phyloP scores from a whole-genome alignment of 2,113 vertebrate genomes.

The Hydropotes inermis region DNA sequence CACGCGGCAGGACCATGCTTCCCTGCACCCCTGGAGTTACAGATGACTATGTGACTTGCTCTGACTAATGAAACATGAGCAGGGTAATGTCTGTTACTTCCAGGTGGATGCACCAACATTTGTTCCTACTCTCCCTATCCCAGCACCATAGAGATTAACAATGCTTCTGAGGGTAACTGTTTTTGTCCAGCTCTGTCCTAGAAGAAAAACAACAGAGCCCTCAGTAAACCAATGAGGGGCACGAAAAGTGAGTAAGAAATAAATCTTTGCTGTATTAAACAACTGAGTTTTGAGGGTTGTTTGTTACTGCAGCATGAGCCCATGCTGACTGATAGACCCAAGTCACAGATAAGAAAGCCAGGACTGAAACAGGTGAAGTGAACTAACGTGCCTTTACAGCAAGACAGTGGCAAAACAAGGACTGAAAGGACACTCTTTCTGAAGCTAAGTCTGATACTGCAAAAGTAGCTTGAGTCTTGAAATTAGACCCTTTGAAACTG shows the following conservation, averaged over 20 bases:
- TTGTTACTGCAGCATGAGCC: not conserved
- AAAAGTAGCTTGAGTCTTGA: not conserved
- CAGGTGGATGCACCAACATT: not conserved
- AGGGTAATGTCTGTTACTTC: not conserved
- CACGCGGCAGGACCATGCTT: not conserved
- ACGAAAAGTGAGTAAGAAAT: not conserved
- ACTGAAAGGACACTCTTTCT: not conserved
- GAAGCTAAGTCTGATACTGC: not conserved
- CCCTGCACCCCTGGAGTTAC: not conserved
- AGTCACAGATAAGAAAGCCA: not conserved
- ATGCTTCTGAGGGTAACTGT: not conserved
- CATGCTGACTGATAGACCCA: not conserved
- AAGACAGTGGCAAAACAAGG: not conserved
- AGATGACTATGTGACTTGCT: not conserved
- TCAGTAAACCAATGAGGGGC: not conserved
- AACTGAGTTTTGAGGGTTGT: not conserved
- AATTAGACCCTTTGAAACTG: not conserved
- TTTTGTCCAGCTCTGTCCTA: not conserved
- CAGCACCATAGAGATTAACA: not conserved
- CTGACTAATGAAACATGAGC: not conserved
- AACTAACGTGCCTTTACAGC: not conserved
- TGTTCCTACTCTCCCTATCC: not conserved
- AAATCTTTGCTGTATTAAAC: not conserved
- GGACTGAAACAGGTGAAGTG: not conserved
- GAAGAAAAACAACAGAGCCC: not conserved